Conservation (phyloP, 2,797 vertebrate genomes). For the Parauchenoglanis punctatus region DNA sequence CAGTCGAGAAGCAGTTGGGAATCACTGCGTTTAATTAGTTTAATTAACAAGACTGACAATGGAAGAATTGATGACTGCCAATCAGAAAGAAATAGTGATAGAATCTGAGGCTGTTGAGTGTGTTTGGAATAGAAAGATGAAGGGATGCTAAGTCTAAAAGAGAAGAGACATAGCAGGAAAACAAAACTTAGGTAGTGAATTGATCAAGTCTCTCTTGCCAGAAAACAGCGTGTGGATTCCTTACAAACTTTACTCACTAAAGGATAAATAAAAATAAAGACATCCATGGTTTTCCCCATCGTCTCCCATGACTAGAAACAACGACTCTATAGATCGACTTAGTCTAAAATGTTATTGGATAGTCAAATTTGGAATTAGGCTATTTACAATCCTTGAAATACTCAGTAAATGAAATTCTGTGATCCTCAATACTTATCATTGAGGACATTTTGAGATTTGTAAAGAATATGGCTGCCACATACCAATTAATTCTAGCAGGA, state of each 20-base stretch:
- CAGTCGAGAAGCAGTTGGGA: slow-evolving; percentile 61
- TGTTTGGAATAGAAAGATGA: slow-evolving; percentile 33
- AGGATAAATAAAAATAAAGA: not conserved
- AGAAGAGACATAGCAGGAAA: not conserved
- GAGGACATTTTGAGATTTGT: not conserved
- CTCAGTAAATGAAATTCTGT: not conserved
- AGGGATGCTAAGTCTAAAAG: not conserved
- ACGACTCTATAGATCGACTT: not conserved
- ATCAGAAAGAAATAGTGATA: slow-evolving; percentile 60
- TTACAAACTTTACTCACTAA: not conserved
- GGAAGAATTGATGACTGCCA: slow-evolving; percentile 67
- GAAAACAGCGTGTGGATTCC: not conserved
- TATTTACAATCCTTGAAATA: not conserved
- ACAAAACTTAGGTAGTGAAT: not conserved
- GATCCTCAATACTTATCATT: too few species aligned
- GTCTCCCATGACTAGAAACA: not conserved
- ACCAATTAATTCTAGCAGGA: not conserved
- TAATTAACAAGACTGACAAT: slow-evolving; percentile 67
- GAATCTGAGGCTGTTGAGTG: slow-evolving; percentile 44
- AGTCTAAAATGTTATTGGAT: not conserved
- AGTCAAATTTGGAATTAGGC: not conserved
- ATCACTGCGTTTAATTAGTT: slow-evolving; percentile 67
- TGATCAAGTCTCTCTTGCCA: slow-evolving; percentile 8
- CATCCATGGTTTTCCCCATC: not conserved
- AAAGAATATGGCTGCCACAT: not conserved